Evolutionary conservation across 1,140 invertebrate genomes (phyloP).

Genomic region (Conopomorpha cramerella): DNA sequence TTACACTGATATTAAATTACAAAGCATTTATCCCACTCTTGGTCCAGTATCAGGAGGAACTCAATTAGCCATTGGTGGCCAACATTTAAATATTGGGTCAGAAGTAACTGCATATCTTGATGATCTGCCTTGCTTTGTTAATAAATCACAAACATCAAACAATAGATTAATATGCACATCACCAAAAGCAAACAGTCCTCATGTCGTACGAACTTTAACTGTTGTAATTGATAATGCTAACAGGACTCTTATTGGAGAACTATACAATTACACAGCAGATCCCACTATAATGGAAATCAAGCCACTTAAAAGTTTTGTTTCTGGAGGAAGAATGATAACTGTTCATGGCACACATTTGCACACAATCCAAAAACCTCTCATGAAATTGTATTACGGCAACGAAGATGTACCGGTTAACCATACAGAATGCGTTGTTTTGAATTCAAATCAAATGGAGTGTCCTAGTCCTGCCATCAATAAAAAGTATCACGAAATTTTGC

Average conservation of each 20-base stretch:
- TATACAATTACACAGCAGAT: conserved; percentile 90
- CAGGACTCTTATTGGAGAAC: conserved; percentile 81
- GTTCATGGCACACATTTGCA: conserved; percentile 91
- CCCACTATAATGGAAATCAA: conserved; percentile 94
- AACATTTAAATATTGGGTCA: conserved; percentile 93
- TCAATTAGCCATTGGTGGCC: conserved; percentile 85
- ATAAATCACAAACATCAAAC: conserved; percentile 87
- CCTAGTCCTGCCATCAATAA: conserved; percentile 83
- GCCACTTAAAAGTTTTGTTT: conserved; percentile 83
- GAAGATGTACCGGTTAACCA: conserved; percentile 75
- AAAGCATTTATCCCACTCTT: conserved; percentile 79
- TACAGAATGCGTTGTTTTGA: conserved; percentile 84
- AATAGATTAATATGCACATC: conserved; percentile 86
- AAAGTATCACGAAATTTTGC: conserved; percentile 58
- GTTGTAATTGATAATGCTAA: conserved; percentile 63
- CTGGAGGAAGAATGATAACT: conserved; percentile 91
- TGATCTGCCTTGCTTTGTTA: conserved; percentile 85
- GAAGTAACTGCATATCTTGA: conserved; percentile 86
- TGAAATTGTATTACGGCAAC: conserved; percentile 79
- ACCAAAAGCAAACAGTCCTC: conserved; percentile 61
- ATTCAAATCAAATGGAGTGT: conserved; percentile 92
- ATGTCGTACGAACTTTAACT: conserved; percentile 52
- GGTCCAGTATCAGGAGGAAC: conserved; percentile 96
- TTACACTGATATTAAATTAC: conserved; percentile 85
- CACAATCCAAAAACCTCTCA: conserved; percentile 88